Evolutionary conservation across 2,888 invertebrate species (phyloP), one percentile per base, ranked within the genome.

Genomic region (Platypus cylindrus): DNA sequence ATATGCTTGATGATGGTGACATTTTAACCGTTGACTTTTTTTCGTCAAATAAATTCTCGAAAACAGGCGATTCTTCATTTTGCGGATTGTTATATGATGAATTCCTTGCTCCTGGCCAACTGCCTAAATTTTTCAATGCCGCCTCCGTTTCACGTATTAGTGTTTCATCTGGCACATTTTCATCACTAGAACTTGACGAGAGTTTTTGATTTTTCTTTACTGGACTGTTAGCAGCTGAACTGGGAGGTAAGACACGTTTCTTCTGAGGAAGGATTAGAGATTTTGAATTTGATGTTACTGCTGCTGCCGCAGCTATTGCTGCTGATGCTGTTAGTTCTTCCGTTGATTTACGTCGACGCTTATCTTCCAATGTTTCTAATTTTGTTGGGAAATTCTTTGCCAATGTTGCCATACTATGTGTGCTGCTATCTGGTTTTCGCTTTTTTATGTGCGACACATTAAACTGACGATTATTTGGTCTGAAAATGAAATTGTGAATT

Each of bases 131-230:
- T 58, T 84, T 83, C 17, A 90, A 60, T 0, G 87, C 87, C 2
- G 84, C 84, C 57, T 89, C 87, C 2, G 90, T 87, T 59, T 90
- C 89, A 32, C 84, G 69, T 43, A 90, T 84, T 34, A 86, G 68
- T 0, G 78, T 79, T 57, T 89, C 89, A 53, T 86, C 82, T 49
- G 84, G 83, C 11, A 50, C 53, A 5, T 27, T 34, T 32, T 56
- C 56, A 33, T 62, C 62, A 23, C 50, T 62, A 57, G 48, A 41
- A 23, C 43, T 48, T 3, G 42, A 58, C 49, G 44, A 61, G 46
- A 50, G 64, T 65, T 55, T 71, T 61, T 50, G 68, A 61, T 46
- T 53, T 44, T 63, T 62, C 47, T 60, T 60, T 4, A 54, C 50
- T 3, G 61, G 58, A 44, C 59, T 59, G 23, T 44, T 47, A 5